Evolutionary conservation across 1,140 invertebrate species (phyloP), one percentile per base, ranked within the genome.

Genomic region (Pantala flavescens): DNA sequence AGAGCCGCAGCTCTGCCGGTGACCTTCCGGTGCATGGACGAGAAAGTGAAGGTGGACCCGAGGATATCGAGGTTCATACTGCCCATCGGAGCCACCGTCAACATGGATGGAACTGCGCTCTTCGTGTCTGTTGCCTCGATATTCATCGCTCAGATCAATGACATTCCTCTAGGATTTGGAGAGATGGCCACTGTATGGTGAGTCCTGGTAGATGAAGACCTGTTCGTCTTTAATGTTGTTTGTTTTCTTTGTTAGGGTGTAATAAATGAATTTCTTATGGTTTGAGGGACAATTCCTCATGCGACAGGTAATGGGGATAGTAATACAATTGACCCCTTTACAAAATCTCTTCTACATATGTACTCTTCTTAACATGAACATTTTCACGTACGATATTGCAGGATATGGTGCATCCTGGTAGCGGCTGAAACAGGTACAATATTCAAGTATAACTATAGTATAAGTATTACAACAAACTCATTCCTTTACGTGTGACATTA

Each of bases 1-100:
- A 97, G 95, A 82, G 92, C 96, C 78, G 96, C 96, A 70, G 96
- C 97, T 71, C 86, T 98, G 71, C 97, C 97, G 70, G 89, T 98
- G 71, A 97, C 96, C 71, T 97, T 98, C 83, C 89, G 90, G 71
- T 93, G 94, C 81, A 91, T 98, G 89, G 96, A 97, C 82, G 93
- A 96, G 78, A 95, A 95, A 77, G 86, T 96, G 72, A 88, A 90
- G 77, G 89, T 98, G 75, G 95, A 98, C 84, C 87, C 90, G 42
- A 87, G 95, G 73, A 93, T 99, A 71, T 95, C 95, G 0, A 87
- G 93, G 74, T 97, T 96, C 83, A 92, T 96, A 19, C 84, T 97
- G 9, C 95, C 95, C 0, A 93, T 97, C 77, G 94, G 94, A 23
- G 93, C 92, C 79, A 96, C 95, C 77, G 91, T 96, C 78, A 97